Percentiles rank a stretch among this genome's conserved stretches.
Evolutionary conservation across 2,888 invertebrate genomes (phyloP).

Genomic region (Caenorhabditis angaria): DNA sequence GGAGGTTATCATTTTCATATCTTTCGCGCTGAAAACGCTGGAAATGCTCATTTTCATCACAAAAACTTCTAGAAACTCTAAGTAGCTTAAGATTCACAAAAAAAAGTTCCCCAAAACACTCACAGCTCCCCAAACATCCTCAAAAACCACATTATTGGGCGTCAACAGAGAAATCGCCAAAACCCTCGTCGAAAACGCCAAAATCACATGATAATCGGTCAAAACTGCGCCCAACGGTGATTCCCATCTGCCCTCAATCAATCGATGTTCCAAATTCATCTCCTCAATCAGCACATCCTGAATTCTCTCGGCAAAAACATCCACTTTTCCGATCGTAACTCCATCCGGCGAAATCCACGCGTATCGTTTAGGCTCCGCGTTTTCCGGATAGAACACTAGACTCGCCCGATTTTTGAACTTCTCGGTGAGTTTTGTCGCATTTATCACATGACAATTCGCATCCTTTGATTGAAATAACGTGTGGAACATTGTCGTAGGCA

Average conservation of each 20-base stretch:
- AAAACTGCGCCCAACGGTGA: conserved; percentile 64
- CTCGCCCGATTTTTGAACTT: conserved; percentile 37
- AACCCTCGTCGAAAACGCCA: conserved; percentile 60
- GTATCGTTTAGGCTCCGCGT: conserved; percentile 25
- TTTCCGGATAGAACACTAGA: conserved; percentile 31
- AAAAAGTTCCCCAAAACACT: background rate
- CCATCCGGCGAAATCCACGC: conserved; percentile 48
- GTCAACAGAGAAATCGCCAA: conserved; percentile 62
- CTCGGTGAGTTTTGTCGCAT: conserved; percentile 25
- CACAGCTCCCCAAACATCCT: conserved; percentile 58
- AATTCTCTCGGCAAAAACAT: conserved; percentile 41
- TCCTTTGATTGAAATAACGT: conserved; percentile 45
- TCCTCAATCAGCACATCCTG: conserved; percentile 49
- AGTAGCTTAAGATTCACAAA: background rate
- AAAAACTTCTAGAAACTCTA: too few relatives aligned
- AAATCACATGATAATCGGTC: conserved; percentile 65
- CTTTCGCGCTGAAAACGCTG: too few relatives aligned
- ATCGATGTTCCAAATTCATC: conserved; percentile 53
- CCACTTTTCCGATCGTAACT: conserved; percentile 33
- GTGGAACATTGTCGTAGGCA: conserved; percentile 43
- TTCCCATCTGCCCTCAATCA: conserved; percentile 63
- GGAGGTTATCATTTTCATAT: too few relatives aligned
- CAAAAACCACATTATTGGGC: conserved; percentile 61
- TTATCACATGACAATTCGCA: conserved; percentile 16
- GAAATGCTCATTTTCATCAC: too few relatives aligned